Evolutionary conservation across 1,140 invertebrate species (phyloP).

Genomic region (Hyles euphorbiae): DNA sequence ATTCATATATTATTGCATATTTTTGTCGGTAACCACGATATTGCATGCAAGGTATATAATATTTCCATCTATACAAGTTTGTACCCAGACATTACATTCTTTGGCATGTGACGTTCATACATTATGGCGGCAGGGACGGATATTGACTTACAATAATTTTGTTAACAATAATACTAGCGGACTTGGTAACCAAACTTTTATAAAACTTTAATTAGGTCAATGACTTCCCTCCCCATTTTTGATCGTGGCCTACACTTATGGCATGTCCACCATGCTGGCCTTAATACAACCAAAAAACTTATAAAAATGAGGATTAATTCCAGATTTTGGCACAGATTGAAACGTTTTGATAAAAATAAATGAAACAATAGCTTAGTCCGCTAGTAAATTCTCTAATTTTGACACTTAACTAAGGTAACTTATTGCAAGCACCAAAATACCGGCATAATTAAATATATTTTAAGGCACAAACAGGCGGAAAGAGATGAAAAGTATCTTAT

Average conservation of each 20-base stretch:
- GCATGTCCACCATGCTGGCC: neutral
- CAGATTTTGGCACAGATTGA: no score
- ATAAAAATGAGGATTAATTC: no score
- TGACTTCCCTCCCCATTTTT: neutral
- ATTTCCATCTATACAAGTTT: slow-evolving; percentile 27
- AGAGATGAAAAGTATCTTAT: no score
- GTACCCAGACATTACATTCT: slow-evolving; percentile 47
- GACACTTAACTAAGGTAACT: no score
- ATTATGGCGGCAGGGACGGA: slow-evolving; percentile 37
- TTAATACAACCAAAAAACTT: no score
- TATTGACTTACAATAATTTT: slow-evolving; percentile 1
- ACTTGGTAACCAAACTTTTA: neutral
- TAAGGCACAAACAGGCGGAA: no score
- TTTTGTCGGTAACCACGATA: slow-evolving; percentile 6
- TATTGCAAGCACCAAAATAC: no score
- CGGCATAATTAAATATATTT: no score
- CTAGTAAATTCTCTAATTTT: no score
- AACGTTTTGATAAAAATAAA: no score
- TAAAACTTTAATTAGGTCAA: neutral
- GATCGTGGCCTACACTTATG: neutral
- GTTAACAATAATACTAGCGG: neutral
- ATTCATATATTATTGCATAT: no score
- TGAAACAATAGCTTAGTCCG: no score
- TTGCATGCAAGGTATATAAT: slow-evolving; percentile 42
- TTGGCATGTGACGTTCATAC: slow-evolving; percentile 43